Base-by-base conservation (phyloP, 2,797 vertebrate species). In the Chrysolophus pictus region DNA sequence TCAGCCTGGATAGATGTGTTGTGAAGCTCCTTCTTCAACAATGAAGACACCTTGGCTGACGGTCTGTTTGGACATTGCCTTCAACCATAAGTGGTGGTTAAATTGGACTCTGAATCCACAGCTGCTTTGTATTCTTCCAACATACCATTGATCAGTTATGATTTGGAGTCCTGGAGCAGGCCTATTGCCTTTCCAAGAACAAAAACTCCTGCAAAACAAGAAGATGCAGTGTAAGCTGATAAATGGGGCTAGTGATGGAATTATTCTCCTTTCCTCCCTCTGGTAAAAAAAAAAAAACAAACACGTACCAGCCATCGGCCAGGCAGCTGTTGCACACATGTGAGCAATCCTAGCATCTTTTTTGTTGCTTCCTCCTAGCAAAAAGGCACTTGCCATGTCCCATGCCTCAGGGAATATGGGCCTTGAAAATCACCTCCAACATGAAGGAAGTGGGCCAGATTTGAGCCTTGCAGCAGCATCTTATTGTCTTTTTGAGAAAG, bases 251-350 rank as follows among this genome's bases (percentile, higher is more conserved):
- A 75, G 6, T 26, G 15, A 53, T 80, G 10, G 28, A 33, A 68
- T 64, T 37, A 58, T 58, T 75, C 49, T 35, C 6, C 49, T 87
- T 21, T 86, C 33, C 49, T 78, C 28, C 21, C 17, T 39, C 26
- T 74, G 35, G 28, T 44, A 23, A 62, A 85, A 68, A 60, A 37
- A 23, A 3, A 39, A 39, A 9, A 42, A 17, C 16, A 42, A 17
- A 18, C 42, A 0, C 0, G 1, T 33, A 14, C 7, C 26, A 26
- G 9, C 22, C 68, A 65, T 28, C 8, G 9, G 13, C 26, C 56
- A 70, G 51, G 8, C 17, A 73, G 55, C 24, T 1, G 3, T 26
- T 28, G 22, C 24, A 35, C 11, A 23, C 35, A 6, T 5, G 7
- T 6, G 5, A 2, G 1, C 3, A 16, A 29, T 42, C 49, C 13